Evolutionary conservation across 1,140 invertebrate species (phyloP).

Genomic region (Agrilus planipennis): DNA sequence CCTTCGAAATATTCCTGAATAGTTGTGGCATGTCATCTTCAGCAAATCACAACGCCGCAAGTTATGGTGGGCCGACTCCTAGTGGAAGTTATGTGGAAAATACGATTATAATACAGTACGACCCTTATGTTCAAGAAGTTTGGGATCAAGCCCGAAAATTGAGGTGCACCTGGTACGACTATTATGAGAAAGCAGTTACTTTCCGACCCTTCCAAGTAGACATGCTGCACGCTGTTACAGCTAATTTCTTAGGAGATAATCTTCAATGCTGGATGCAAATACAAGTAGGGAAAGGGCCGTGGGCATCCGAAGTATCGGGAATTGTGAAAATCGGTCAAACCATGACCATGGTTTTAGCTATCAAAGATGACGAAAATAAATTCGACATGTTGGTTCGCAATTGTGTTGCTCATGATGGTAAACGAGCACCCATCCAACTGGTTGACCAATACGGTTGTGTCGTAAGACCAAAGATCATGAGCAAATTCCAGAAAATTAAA

Average conservation of each 20-base stretch:
- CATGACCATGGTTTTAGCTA: conserved; percentile 91
- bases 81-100: conserved; percentile 89
- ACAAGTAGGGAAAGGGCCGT: conserved; percentile 86
- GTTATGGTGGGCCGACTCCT: conserved; percentile 65
- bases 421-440: conserved; percentile 81
- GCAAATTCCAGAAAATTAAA: conserved; percentile 90
- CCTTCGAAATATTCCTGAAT: conserved; percentile 84
- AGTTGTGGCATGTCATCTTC: conserved; percentile 84
- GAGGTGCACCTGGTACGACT: conserved; percentile 89
- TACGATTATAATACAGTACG: conserved; percentile 90
- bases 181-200: conserved; percentile 88
- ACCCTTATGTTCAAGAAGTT: conserved; percentile 88
- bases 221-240: conserved; percentile 85
- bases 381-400: conserved; percentile 91
- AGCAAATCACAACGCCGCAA: conserved; percentile 69
- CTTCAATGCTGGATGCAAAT: conserved; percentile 95
- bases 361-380: conserved; percentile 91
- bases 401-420: conserved; percentile 88
- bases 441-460: conserved; percentile 89
- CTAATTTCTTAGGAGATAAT: conserved; percentile 90
- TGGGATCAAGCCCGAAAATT: conserved; percentile 76
- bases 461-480: conserved; percentile 87
- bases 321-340: conserved; percentile 93
- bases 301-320: conserved; percentile 87
- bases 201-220: conserved; percentile 90